Percentiles rank a stretch among this genome's conserved stretches.
These are phyloP conservation scores for Aphis craccivora DNA, from an alignment of 1,140 invertebrate genomes.

Conservation along the genomic window DNA sequence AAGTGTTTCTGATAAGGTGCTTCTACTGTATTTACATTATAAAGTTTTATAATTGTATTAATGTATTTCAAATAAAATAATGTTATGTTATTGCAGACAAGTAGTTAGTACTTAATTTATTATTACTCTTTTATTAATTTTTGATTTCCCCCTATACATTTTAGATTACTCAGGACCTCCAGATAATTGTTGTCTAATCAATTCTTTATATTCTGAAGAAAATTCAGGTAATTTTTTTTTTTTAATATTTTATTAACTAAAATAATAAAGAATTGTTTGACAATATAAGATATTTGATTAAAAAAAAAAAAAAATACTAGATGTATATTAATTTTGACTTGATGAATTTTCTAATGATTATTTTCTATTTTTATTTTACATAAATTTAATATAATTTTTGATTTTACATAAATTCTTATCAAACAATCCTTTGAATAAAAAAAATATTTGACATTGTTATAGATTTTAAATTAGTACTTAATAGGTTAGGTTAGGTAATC, in stretches of 20 bases:
- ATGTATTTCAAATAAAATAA: neutral
- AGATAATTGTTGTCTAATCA: neutral
- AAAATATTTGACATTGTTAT: neutral
- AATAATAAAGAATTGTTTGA: neutral
- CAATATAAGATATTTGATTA: neutral
- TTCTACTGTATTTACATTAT: neutral
- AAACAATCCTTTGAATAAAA: neutral
- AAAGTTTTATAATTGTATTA: too few relatives aligned
- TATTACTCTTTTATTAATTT: neutral
- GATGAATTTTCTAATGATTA: neutral
- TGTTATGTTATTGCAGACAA: neutral
- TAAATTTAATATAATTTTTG: too few relatives aligned
- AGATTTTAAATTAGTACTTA: neutral
- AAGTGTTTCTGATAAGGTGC: too few relatives aligned
- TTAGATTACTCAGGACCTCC: constrained; percentile 39
- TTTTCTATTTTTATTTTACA: neutral
- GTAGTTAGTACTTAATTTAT: neutral
- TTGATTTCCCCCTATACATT: neutral
- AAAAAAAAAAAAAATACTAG: neutral
- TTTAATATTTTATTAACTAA: neutral
- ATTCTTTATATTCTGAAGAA: neutral
- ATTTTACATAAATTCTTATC: neutral
- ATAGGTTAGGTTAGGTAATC: neutral
- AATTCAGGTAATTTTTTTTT: neutral
- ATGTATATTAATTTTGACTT: neutral